Evolutionary conservation across 2,113 vertebrate genomes (phyloP).

Genomic region (Heteronetta atricapilla): DNA sequence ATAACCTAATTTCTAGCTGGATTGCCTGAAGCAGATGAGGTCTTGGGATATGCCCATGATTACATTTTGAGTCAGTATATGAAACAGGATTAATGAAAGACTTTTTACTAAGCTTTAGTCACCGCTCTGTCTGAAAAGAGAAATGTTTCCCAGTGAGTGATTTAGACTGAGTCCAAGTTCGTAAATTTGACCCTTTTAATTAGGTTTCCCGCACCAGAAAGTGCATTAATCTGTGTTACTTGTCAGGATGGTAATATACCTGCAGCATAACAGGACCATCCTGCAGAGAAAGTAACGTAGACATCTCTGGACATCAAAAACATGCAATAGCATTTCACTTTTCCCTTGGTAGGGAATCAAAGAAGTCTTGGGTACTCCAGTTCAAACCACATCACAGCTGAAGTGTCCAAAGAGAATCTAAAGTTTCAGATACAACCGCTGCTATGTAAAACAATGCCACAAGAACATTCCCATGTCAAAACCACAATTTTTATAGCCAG

Average conservation of each 20-base stretch:
- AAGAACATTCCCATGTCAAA: conserved; percentile 55
- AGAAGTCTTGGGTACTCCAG: not conserved
- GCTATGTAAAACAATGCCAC: conserved; percentile 59
- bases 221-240: not conserved
- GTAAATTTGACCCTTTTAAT: not conserved
- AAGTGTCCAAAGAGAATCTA: conserved; percentile 43
- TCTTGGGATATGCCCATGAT: not conserved
- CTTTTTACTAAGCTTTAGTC: not conserved
- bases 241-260: not conserved
- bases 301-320: not conserved
- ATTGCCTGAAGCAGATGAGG: not conserved
- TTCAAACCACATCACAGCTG: conserved; percentile 58
- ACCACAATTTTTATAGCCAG: conserved; percentile 32
- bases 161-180: not conserved
- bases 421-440: conserved; percentile 47
- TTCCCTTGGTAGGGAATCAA: conserved; percentile 23
- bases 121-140: not conserved
- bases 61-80: not conserved
- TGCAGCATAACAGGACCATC: not conserved
- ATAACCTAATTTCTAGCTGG: not conserved
- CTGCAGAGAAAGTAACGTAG: not conserved
- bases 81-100: not conserved
- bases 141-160: not conserved
- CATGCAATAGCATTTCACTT: conserved; percentile 33
- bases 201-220: not conserved